Percentiles rank a stretch among this genome's conserved stretches.
Conservation (phyloP, 2,888 invertebrate species). For the Chromoteleia sp. region DNA sequence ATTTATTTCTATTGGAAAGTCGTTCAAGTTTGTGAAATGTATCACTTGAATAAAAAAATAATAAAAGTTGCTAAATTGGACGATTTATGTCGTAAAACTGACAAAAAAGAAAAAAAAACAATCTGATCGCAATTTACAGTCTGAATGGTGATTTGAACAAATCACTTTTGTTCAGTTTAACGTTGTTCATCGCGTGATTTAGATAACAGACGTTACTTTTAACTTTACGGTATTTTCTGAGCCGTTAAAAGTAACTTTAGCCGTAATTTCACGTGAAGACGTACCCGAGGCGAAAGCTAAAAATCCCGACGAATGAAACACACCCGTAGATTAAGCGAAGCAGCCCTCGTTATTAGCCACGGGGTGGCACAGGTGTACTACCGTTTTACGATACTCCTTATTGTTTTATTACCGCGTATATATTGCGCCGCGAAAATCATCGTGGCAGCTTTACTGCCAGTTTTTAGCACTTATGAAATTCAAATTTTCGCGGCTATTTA, state of each 20-base stretch:
- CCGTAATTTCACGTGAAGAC: conserved; percentile 42
- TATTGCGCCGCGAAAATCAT: too few species aligned
- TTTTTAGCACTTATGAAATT: conserved; percentile 4
- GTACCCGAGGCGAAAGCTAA: conserved; percentile 18
- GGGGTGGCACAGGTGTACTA: conserved; percentile 20
- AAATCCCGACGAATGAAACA: conserved; percentile 36
- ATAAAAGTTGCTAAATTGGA: too few species aligned
- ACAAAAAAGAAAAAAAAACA: too few species aligned
- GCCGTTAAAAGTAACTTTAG: conserved; percentile 45
- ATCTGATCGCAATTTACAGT: background rate
- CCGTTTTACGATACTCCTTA: conserved; percentile 31
- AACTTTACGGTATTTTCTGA: conserved; percentile 24
- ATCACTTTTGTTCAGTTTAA: conserved; percentile 16
- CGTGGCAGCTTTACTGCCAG: background rate
- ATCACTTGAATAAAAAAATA: too few species aligned
- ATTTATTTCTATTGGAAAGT: too few species aligned
- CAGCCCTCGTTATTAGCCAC: conserved; percentile 20
- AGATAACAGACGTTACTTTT: conserved; percentile 29
- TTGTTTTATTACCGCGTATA: conserved; percentile 23
- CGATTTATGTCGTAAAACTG: too few species aligned
- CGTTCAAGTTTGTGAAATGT: too few species aligned
- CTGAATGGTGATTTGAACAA: conserved; percentile 9
- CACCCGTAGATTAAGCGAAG: conserved; percentile 23
- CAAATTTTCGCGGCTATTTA: conserved; percentile 1
- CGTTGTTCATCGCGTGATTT: conserved; percentile 16